These are phyloP conservation scores for Lottia scabra DNA, from an alignment of 2,888 invertebrate genomes.

Conservation along the genomic window DNA sequence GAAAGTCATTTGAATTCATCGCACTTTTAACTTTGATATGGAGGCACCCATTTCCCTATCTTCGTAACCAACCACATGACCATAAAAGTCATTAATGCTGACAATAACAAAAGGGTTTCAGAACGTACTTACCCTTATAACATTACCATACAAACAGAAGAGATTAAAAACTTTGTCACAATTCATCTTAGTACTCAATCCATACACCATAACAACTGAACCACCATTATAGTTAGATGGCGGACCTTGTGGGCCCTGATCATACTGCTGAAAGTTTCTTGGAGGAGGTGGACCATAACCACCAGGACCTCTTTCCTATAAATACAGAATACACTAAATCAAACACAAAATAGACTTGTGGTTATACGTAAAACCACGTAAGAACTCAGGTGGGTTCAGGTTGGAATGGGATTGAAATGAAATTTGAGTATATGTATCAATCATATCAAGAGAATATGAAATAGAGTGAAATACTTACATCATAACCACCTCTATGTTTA, in stretches of 20 bases:
- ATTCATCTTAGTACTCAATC: slow-evolving; percentile 93
- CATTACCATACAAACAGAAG: slow-evolving; percentile 98
- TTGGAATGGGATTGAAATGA: too few species aligned
- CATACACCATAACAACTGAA: slow-evolving; percentile 99
- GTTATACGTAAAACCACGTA: too few species aligned
- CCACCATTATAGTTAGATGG: slow-evolving; percentile 46
- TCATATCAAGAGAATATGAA: background rate
- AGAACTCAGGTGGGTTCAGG: too few species aligned
- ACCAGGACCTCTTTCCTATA: slow-evolving; percentile 34
- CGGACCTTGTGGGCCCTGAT: slow-evolving; percentile 23
- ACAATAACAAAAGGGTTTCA: background rate
- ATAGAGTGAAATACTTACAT: background rate
- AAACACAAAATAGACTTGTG: background rate
- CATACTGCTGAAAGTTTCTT: slow-evolving; percentile 12
- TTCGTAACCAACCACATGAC: too few species aligned
- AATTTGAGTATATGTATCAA: too few species aligned
- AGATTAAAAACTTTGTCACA: slow-evolving; percentile 97
- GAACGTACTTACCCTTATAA: slow-evolving; percentile 82
- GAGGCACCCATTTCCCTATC: too few species aligned
- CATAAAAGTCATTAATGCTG: too few species aligned
- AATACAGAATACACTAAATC: background rate
- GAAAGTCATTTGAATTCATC: too few species aligned
- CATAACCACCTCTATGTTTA: slow-evolving; percentile 28
- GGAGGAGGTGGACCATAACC: slow-evolving; percentile 30
- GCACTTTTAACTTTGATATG: too few species aligned